Percentiles rank a stretch among this genome's conserved stretches.
Conservation (phyloP, 2,797 vertebrate genomes). For the Xerus rutilus region DNA sequence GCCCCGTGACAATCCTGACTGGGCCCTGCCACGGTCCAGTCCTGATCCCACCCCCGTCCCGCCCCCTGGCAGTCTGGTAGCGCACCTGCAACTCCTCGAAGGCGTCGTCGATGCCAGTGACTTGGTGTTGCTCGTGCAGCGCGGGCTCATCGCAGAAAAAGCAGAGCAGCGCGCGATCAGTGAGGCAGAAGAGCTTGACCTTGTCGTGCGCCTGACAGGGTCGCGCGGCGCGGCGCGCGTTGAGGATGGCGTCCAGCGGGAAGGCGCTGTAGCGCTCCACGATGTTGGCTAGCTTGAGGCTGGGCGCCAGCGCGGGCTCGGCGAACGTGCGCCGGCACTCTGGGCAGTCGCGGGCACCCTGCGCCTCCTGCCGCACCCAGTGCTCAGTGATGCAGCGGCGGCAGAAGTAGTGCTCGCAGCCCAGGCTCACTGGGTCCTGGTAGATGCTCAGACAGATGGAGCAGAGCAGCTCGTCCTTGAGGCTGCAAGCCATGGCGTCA, state of each 20-base stretch:
- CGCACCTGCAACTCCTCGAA: conserved; percentile 97
- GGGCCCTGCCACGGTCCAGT: neutral
- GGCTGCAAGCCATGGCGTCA: conserved; percentile 94
- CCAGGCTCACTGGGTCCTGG: conserved; percentile 98
- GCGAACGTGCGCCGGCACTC: conserved; percentile 97
- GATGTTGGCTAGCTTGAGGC: conserved; percentile 99
- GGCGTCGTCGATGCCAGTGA: conserved; percentile 97
- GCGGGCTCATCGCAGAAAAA: conserved; percentile 99
- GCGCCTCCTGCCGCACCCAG: conserved; percentile 96
- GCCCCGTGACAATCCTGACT: neutral
- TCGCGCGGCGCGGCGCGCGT: conserved; percentile 94
- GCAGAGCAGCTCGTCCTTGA: conserved; percentile 99
- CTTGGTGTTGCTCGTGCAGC: conserved; percentile 97
- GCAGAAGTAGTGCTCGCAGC: conserved; percentile 99
- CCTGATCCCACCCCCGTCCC: conserved; percentile 32
- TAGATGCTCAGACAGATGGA: conserved; percentile 99
- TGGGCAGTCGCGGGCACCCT: conserved; percentile 95
- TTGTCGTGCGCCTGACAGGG: conserved; percentile 98
- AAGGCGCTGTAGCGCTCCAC: conserved; percentile 98
- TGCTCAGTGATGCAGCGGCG: conserved; percentile 98
- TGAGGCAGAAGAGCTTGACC: conserved; percentile 99
- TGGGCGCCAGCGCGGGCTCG: conserved; percentile 95
- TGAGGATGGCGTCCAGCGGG: conserved; percentile 97
- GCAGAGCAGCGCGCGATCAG: conserved; percentile 96
- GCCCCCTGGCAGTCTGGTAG: neutral